phyloP scores from a whole-genome alignment of 2,888 invertebrate species.

The Andrena bucephala region DNA sequence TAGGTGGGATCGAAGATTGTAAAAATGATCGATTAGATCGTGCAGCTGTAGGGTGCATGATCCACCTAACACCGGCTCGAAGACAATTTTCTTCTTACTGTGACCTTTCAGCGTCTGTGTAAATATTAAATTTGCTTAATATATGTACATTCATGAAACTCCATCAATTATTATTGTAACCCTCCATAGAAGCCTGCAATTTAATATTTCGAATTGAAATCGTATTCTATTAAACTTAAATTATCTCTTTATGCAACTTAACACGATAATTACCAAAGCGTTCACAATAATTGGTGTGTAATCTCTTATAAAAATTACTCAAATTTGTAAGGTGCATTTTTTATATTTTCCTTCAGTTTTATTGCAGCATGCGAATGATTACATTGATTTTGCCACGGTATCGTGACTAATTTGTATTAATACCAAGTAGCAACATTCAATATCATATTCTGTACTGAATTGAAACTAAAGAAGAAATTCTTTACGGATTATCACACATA shows the following conservation, averaged over 20 bases:
- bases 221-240: neutral
- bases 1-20: constrained; percentile 62
- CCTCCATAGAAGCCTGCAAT: too few species aligned
- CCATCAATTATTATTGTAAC: too few species aligned
- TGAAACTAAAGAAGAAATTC: neutral
- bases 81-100: constrained; percentile 41
- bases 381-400: too few species aligned
- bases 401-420: too few species aligned
- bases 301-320: too few species aligned
- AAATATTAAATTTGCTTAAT: constrained; percentile 21
- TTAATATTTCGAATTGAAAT: neutral
- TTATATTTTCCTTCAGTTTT: too few species aligned
- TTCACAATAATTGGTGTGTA: too few species aligned
- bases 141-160: neutral
- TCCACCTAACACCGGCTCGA: constrained; percentile 68
- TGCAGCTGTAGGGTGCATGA: constrained; percentile 78
- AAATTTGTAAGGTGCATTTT: too few species aligned
- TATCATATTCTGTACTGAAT: neutral
- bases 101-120: constrained; percentile 47
- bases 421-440: neutral
- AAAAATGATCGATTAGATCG: constrained; percentile 76
- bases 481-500: constrained; percentile 14
- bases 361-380: too few species aligned
- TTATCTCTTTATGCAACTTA: neutral
- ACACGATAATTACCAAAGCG: too few species aligned